Conservation (phyloP, 2,888 invertebrate genomes). For the Phymatocera aterrima region DNA sequence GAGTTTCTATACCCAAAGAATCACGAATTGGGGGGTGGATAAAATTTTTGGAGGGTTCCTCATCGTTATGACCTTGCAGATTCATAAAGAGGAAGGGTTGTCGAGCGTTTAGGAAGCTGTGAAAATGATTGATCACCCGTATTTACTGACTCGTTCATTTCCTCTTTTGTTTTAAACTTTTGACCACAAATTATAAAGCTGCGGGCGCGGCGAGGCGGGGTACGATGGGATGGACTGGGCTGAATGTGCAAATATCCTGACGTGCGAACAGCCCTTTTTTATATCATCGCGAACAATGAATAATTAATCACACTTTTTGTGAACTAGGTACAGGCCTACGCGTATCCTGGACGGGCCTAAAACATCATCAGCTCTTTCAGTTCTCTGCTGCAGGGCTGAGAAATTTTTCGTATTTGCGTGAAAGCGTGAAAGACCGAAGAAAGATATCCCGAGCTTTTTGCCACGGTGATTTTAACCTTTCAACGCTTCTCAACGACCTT, state of each 20-base stretch:
- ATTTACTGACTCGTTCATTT: constrained; percentile 6
- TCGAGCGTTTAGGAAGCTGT: neutral
- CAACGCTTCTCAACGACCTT: neutral
- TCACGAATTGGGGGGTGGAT: no score
- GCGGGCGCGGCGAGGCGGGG: neutral
- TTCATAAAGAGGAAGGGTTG: neutral
- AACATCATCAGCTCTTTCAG: constrained; percentile 14
- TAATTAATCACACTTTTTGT: constrained; percentile 45
- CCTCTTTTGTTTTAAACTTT: constrained; percentile 20
- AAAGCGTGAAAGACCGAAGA: neutral
- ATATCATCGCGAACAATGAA: constrained; percentile 25
- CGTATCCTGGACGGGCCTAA: neutral
- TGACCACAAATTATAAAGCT: constrained; percentile 2
- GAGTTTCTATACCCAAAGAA: neutral
- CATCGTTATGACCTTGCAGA: neutral
- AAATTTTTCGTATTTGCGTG: constrained; percentile 23
- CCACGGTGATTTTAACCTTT: neutral
- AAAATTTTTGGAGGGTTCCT: neutral
- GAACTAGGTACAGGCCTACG: neutral
- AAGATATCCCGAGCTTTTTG: constrained; percentile 19
- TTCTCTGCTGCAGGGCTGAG: no score
- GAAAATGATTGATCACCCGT: constrained; percentile 20
- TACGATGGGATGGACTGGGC: neutral
- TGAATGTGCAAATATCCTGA: constrained; percentile 25
- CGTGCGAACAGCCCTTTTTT: constrained; percentile 28